Conservation (phyloP, 2,888 invertebrate species). For the Gortyna flavago region DNA sequence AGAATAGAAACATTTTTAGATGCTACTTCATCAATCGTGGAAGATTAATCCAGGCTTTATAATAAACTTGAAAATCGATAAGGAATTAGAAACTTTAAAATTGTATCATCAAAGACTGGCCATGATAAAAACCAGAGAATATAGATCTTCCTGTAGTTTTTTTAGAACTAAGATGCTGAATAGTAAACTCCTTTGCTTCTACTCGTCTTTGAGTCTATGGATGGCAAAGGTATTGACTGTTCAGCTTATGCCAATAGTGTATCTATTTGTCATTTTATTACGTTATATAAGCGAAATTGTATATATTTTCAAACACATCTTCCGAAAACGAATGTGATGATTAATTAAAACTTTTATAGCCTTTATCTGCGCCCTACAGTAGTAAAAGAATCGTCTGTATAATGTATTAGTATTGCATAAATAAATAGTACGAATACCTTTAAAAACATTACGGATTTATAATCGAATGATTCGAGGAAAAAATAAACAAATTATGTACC, state of each 20-base stretch:
- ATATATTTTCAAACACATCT: slow-evolving; percentile 11
- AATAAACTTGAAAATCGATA: slow-evolving; percentile 43
- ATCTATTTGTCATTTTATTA: background rate
- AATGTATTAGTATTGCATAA: slow-evolving; percentile 23
- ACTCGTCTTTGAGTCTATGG: slow-evolving; percentile 9
- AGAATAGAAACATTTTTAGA: slow-evolving; percentile 8
- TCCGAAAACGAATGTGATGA: slow-evolving; percentile 30
- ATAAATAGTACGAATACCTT: slow-evolving; percentile 24
- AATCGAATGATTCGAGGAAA: slow-evolving; percentile 46
- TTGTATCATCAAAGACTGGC: slow-evolving; percentile 75
- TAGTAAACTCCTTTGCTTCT: slow-evolving; percentile 36
- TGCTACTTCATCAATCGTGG: slow-evolving; percentile 9
- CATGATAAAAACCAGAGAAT: slow-evolving; percentile 61
- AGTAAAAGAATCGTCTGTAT: slow-evolving; percentile 7
- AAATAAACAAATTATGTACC: slow-evolving; percentile 49
- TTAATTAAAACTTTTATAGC: slow-evolving; percentile 11
- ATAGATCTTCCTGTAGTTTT: slow-evolving; percentile 66
- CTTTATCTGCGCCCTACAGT: background rate
- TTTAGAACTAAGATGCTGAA: slow-evolving; percentile 60
- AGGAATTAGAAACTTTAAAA: slow-evolving; percentile 51
- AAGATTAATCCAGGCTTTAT: slow-evolving; percentile 38
- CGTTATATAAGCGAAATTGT: slow-evolving; percentile 36
- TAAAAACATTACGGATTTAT: slow-evolving; percentile 15
- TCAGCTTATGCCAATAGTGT: slow-evolving; percentile 24
- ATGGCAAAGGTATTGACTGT: slow-evolving; percentile 26